These are phyloP conservation scores for Ochropacha duplaris DNA, from an alignment of 2,888 invertebrate genomes.

Conservation along the genomic window DNA sequence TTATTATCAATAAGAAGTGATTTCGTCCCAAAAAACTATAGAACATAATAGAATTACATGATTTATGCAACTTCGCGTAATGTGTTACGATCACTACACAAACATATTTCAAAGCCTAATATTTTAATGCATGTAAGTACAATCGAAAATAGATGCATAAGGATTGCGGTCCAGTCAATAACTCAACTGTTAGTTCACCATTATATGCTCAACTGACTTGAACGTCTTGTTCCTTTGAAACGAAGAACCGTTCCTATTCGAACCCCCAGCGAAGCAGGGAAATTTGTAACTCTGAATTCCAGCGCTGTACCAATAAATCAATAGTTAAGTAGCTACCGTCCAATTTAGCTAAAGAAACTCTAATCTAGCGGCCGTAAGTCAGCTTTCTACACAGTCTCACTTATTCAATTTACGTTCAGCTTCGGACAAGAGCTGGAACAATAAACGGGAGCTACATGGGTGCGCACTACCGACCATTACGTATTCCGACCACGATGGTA, in stretches of 20 bases:
- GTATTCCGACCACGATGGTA: conserved; percentile 72
- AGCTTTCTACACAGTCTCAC: conserved; percentile 50
- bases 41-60: too few relatives aligned
- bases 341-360: conserved; percentile 49
- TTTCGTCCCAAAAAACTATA: too few relatives aligned
- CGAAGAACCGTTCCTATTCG: neutral
- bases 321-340: conserved; percentile 42
- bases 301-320: conserved; percentile 33
- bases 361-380: conserved; percentile 40
- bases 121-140: neutral
- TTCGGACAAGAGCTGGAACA: conserved; percentile 54
- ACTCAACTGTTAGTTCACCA: neutral
- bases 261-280: neutral
- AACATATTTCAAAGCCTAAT: too few relatives aligned
- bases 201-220: neutral
- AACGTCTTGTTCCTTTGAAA: neutral
- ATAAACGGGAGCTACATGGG: conserved; percentile 69
- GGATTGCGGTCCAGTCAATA: neutral
- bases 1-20: too few relatives aligned
- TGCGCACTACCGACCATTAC: conserved; percentile 78
- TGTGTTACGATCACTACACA: too few relatives aligned
- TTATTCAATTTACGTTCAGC: conserved; percentile 68
- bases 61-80: too few relatives aligned
- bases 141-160: neutral
- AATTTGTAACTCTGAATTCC: neutral